Evolutionary conservation across 1,140 invertebrate genomes (phyloP).

Genomic region (Agrypnia vestita): DNA sequence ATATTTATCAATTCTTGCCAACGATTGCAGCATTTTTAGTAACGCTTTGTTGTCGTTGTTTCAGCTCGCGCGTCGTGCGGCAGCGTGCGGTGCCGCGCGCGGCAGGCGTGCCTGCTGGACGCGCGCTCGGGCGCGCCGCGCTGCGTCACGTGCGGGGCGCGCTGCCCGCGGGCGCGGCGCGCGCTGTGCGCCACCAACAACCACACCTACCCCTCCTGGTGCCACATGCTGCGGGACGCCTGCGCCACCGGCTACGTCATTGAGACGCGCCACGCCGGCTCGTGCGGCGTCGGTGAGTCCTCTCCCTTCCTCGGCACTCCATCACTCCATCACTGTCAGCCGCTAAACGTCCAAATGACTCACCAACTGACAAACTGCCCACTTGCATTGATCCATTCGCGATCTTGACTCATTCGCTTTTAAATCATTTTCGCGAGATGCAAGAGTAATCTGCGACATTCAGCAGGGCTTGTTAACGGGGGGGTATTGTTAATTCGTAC

Average conservation of each 20-base stretch:
- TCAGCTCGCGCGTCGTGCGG: conserved; percentile 85
- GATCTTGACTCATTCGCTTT: no score
- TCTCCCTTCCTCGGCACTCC: not conserved
- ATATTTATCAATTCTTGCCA: no score
- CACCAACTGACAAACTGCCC: no score
- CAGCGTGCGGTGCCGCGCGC: conserved; percentile 81
- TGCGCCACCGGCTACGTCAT: conserved; percentile 87
- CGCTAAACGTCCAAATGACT: no score
- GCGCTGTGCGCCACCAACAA: conserved; percentile 87
- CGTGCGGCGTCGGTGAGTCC: conserved; percentile 69
- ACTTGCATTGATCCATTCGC: no score
- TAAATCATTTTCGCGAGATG: no score
- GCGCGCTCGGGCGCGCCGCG: conserved; percentile 80
- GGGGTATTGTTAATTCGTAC: no score
- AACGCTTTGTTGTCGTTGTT: conserved; percentile 21
- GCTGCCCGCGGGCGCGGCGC: conserved; percentile 70
- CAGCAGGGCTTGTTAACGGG: no score
- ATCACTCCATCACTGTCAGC: no score
- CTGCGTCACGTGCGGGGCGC: conserved; percentile 82
- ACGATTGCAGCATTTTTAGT: not conserved
- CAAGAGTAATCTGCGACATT: no score
- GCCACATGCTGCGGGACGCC: conserved; percentile 88
- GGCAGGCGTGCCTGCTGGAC: conserved; percentile 85
- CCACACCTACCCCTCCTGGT: conserved; percentile 89
- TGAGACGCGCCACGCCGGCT: conserved; percentile 82